Conservation (phyloP, 2,888 invertebrate species). For the Eupithecia centaureata region DNA sequence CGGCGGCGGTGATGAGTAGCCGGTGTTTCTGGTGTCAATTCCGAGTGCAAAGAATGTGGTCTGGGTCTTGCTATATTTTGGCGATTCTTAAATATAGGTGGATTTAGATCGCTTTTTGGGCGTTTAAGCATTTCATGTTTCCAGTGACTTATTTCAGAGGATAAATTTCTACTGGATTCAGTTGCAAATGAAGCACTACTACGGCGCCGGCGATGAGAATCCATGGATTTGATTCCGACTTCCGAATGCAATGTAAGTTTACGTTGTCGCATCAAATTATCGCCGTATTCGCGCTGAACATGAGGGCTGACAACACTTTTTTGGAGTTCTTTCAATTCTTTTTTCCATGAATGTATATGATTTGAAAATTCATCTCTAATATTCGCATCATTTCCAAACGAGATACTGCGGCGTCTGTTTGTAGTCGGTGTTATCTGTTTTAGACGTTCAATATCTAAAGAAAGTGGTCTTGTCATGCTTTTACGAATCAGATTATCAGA, state of each 20-base stretch:
- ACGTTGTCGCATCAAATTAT: slow-evolving; percentile 8
- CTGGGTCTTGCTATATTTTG: slow-evolving; percentile 1
- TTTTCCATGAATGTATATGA: slow-evolving; percentile 24
- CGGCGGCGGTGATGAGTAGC: slow-evolving; percentile 5
- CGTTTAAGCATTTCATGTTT: background rate
- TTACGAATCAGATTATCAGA: slow-evolving; percentile 5
- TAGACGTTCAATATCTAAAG: slow-evolving; percentile 20
- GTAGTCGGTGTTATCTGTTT: slow-evolving; percentile 13
- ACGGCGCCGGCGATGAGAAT: slow-evolving; percentile 8
- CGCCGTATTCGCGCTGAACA: slow-evolving; percentile 8
- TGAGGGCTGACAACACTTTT: slow-evolving; percentile 18
- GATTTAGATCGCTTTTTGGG: background rate
- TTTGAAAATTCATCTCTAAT: slow-evolving; percentile 9
- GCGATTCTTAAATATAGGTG: background rate
- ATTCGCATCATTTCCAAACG: slow-evolving; percentile 13
- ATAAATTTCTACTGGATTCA: slow-evolving; percentile 12
- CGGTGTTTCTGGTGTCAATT: slow-evolving; percentile 1
- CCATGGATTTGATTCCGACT: slow-evolving; percentile 7
- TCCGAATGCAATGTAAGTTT: slow-evolving; percentile 18
- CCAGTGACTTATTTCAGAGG: slow-evolving; percentile 2
- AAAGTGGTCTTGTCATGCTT: slow-evolving; percentile 21
- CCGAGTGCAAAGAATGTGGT: slow-evolving; percentile 11
- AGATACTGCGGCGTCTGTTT: slow-evolving; percentile 22
- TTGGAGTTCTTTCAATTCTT: slow-evolving; percentile 22
- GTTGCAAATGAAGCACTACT: slow-evolving; percentile 19